Evolutionary conservation across 2,888 invertebrate species (phyloP), one percentile per base, ranked within the genome.

Genomic region (Drosophila glabriapex): DNA sequence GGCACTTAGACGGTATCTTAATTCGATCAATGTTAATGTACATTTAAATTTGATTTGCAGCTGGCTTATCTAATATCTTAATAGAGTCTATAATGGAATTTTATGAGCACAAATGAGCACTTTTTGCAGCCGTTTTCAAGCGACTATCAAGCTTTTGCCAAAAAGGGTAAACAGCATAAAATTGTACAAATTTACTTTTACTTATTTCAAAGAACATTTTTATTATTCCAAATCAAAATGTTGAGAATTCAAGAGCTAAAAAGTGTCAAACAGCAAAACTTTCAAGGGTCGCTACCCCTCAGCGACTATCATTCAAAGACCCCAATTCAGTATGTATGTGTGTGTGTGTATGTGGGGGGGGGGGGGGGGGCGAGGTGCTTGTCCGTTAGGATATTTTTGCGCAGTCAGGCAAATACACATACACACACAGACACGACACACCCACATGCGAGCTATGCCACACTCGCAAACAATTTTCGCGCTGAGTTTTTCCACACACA

Each of bases 11-110:
- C 43, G 12, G 29, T 67, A 68, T 68, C 64, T 65, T 65, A 75
- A 82, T 73, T 80, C 52, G 60, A 67, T 69, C 77, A 65, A 54
- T 62, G 59, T 65, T 80, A 80, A 59, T 80, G 73, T 49, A 61
- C 31, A 55, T 49, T 58, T 63, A 54, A 66, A 37, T 72, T 65
- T 73, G 65, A 66, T 46, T 66, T 55, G 33, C 3, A 39, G 7
- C 43, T 33, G 41, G 22, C 46, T 29, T 63, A 63, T 68, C 65
- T 46, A 52, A 58, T 43, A 65, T 65, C 77, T 41, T 50, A 61
- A 76, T 59, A 25, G 58, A 25, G n/a, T 49, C 29, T 46, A 55
- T 37, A 60, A 50, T 49, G 33, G 22, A 35, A 46, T 60, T 35
- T 53, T 22, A 68, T 60, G n/a, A 16, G 16, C 43, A 33, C 50